Evolutionary conservation across 2,888 invertebrate species (phyloP).

Genomic region (Margaritifera margaritifera): DNA sequence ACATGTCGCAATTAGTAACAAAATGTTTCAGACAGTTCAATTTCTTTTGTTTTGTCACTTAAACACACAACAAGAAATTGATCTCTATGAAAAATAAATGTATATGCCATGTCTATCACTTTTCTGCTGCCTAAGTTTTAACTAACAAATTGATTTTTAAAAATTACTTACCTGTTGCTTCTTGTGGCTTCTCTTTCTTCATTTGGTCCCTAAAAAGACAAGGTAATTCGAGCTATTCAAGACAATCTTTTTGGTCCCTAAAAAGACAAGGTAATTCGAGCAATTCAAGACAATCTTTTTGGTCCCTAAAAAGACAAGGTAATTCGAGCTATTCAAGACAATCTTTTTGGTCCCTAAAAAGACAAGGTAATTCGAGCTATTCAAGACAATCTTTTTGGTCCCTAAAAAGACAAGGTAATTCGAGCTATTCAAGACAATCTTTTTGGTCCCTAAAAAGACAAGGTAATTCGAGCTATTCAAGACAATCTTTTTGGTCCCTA

Average conservation of each 20-base stretch:
- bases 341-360: conserved; percentile 50
- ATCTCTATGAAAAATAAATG: no score
- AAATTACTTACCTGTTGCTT: conserved; percentile 38
- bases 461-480: not conserved
- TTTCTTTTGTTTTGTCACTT: no score
- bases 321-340: not conserved
- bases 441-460: conserved; percentile 50
- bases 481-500: conserved; percentile 47
- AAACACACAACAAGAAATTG: no score
- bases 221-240: not conserved
- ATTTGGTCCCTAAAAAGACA: conserved; percentile 50
- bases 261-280: conserved; percentile 6
- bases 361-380: not conserved
- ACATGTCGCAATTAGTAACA: no score
- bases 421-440: not conserved
- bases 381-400: conserved; percentile 37
- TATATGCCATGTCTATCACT: no score
- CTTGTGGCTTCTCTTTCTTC: conserved; percentile 47
- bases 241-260: conserved; percentile 47
- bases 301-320: conserved; percentile 45
- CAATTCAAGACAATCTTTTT: conserved; percentile 11
- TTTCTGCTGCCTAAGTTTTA: no score
- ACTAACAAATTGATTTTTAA: not conserved
- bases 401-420: conserved; percentile 29
- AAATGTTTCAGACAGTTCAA: no score